A percentile compares a stretch with the other conserved stretches of the same genome.
Evolutionary conservation across 30 jellyfish, hydroid and myxozoan species (phyloP).

Genomic region (Turritopsis rubra): DNA sequence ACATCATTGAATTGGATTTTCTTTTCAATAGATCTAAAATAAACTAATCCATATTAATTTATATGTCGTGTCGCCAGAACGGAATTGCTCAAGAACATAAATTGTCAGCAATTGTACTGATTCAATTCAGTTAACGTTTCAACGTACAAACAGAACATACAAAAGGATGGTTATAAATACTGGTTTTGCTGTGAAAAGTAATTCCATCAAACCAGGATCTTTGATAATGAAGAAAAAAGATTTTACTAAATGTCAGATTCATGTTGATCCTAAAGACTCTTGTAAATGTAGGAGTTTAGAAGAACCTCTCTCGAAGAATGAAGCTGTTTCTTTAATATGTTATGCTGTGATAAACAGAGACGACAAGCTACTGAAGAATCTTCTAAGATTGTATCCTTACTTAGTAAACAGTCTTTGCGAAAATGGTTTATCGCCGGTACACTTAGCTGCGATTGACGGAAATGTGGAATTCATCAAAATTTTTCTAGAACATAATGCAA

Average conservation of each 20-base stretch:
- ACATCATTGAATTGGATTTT: neutral
- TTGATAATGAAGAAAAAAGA: neutral
- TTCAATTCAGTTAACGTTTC: neutral
- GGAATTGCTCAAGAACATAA: neutral
- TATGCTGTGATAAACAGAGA: constrained; percentile 16
- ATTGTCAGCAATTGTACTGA: neutral
- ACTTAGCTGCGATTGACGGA: constrained; percentile 17
- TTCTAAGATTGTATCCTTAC: neutral
- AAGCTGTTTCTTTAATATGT: constrained; percentile 1
- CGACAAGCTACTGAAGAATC: neutral
- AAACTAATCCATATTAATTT: neutral
- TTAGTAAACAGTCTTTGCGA: constrained; percentile 17
- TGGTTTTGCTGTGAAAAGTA: neutral
- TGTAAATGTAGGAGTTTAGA: neutral
- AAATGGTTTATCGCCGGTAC: constrained; percentile 18
- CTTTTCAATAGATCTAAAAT: neutral
- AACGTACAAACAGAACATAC: neutral
- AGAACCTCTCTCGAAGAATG: neutral
- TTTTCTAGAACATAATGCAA: neutral
- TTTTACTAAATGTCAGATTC: neutral
- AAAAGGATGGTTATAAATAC: neutral
- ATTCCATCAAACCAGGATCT: too few species aligned
- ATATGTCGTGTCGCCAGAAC: neutral
- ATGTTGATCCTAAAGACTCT: neutral
- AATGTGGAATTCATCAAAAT: constrained; percentile 2